Base-by-base conservation (phyloP, 2,113 vertebrate species). In the Chaetodon trifascialis region DNA sequence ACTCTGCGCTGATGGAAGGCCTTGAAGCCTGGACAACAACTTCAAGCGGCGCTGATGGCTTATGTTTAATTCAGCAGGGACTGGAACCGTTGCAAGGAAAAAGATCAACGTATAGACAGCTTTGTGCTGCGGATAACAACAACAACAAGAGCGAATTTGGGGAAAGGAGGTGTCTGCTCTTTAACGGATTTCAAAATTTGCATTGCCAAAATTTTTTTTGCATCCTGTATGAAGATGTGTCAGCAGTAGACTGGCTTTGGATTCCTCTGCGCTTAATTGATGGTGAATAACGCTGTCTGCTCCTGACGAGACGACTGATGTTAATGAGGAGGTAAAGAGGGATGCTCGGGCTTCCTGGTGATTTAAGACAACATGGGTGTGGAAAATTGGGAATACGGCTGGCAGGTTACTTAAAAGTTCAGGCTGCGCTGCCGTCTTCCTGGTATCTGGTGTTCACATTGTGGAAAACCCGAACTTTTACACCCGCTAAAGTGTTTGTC, bases 321-420 rank as follows among this genome's bases (percentile, higher is more conserved):
- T 82, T 91, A 91, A 93, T 91, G 92, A 90, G 92, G 71, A 71
- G 73, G 83, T 79, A 89, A 90, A 91, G 73, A 86, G 62, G 58
- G 65, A 74, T 70, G 79, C 68, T 81, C 40, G 49, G 80, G 88
- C 82, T 88, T 91, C 88, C 89, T 75, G 85, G 83, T 84, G 91
- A 86, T 90, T 86, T 84, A 76, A 86, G 81, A 82, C 71, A 54
- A 84, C 86, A 66, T 88, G 68, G 87, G 90, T 82, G 84, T 87
- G 90, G 84, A 91, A 85, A 21, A 88, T 49, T 68, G 59, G 47
- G 25, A 66, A 55, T 15, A 1, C 83, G 89, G 88, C 69, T 83
- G 90, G 87, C 89, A 85, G 89, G 63, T 79, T 80, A 81, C 80
- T 88, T 89, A 49, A 87, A 87, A 89, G 80, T 90, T 85, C 40